Percentiles rank a stretch among this genome's conserved stretches.
Evolutionary conservation across 2,113 vertebrate genomes (phyloP).

Genomic region (Cyprinodon tularosa): DNA sequence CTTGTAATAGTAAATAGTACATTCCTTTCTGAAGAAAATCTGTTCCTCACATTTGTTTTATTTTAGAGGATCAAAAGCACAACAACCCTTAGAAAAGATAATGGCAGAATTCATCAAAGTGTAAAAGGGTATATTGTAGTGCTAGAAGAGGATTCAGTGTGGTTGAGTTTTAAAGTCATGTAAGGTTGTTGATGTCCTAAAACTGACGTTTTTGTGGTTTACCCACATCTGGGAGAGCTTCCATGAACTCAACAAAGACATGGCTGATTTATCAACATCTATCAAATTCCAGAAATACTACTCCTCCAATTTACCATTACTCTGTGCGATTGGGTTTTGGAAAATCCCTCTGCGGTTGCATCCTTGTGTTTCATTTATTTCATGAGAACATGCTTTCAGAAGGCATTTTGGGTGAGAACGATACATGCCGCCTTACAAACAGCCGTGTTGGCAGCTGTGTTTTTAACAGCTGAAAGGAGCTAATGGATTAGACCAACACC

Average conservation of each 20-base stretch:
- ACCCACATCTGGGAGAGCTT: slow-evolving; percentile 11
- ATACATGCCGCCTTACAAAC: slow-evolving; percentile 46
- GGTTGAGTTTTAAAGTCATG: not conserved
- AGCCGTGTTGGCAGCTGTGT: slow-evolving; percentile 62
- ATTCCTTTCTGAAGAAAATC: slow-evolving; percentile 25
- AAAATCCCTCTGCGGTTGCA: slow-evolving; percentile 48
- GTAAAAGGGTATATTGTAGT: not conserved
- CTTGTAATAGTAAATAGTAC: slow-evolving; percentile 19
- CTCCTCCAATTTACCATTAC: slow-evolving; percentile 14
- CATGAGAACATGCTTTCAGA: slow-evolving; percentile 58
- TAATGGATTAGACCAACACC: slow-evolving; percentile 58
- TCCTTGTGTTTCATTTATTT: slow-evolving; percentile 45
- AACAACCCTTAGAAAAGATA: not conserved
- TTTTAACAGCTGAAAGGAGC: slow-evolving; percentile 58
- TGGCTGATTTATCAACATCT: not conserved
- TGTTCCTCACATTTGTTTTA: slow-evolving; percentile 32
- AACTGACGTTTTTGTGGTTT: slow-evolving; percentile 20
- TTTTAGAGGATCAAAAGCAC: slow-evolving; percentile 41
- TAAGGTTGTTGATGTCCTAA: slow-evolving; percentile 26
- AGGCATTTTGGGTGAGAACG: slow-evolving; percentile 21
- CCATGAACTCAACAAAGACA: slow-evolving; percentile 2
- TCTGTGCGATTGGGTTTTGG: slow-evolving; percentile 31
- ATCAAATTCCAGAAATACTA: not conserved
- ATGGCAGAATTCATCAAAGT: not conserved
- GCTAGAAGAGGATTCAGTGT: not conserved